Conservation (phyloP, 2,113 vertebrate species). For the Tyrannus savana region DNA sequence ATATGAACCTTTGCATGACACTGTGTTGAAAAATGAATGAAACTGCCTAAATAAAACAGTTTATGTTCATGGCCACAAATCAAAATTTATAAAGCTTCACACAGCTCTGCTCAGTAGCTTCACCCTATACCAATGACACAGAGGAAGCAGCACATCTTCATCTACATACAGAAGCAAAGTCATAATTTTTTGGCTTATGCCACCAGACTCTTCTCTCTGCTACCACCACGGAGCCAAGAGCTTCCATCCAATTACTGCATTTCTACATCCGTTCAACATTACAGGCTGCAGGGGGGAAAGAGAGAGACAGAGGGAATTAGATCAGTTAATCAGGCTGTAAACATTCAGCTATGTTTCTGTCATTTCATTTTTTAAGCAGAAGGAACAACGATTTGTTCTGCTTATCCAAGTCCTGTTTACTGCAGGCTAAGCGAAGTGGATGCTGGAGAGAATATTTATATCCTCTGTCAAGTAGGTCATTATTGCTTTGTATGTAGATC, state of each 20-base stretch:
- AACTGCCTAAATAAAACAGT: background rate
- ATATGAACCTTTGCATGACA: background rate
- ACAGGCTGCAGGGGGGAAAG: background rate
- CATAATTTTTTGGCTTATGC: background rate
- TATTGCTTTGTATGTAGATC: background rate
- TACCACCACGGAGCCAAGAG: background rate
- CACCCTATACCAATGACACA: background rate
- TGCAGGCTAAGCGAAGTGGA: background rate
- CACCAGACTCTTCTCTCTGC: background rate
- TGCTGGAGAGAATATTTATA: background rate
- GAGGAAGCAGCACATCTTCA: background rate
- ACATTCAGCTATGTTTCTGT: background rate
- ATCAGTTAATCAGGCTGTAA: background rate
- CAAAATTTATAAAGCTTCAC: background rate
- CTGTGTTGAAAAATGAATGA: background rate
- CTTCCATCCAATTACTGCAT: background rate
- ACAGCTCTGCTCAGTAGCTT: background rate
- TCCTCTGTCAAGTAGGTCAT: background rate
- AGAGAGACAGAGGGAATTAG: background rate
- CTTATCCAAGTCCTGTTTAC: background rate
- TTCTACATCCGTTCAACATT: background rate
- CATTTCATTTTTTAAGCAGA: background rate
- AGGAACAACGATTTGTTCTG: background rate
- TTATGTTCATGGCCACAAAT: background rate
- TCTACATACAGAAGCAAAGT: background rate